These are phyloP conservation scores for Sepioteuthis lessoniana DNA, from an alignment of 2,888 invertebrate genomes.

Conservation along the genomic window DNA sequence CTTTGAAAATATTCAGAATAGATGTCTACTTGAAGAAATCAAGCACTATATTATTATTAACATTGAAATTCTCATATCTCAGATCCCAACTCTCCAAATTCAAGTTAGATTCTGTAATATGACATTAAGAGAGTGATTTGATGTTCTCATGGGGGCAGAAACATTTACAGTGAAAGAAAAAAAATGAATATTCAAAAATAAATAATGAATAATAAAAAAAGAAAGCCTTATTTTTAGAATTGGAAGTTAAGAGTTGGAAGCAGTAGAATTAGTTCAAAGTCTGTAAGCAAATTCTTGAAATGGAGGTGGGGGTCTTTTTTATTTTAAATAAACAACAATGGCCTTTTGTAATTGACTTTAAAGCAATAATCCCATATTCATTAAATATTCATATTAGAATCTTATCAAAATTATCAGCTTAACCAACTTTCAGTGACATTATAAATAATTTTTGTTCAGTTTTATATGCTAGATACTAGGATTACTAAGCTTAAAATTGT, in stretches of 20 bases:
- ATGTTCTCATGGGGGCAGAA: background rate
- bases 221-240: background rate
- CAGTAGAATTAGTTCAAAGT: background rate
- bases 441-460: slow-evolving; percentile 3
- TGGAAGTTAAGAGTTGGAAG: background rate
- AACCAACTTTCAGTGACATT: background rate
- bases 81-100: background rate
- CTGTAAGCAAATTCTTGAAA: background rate
- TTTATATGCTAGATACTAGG: background rate
- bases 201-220: background rate
- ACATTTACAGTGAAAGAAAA: background rate
- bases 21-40: background rate
- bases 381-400: background rate
- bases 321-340: background rate
- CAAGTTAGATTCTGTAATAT: background rate
- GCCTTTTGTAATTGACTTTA: background rate
- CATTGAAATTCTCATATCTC: background rate
- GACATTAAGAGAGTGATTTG: background rate
- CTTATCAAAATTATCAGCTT: background rate
- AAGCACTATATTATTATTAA: background rate
- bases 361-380: background rate
- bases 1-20: background rate
- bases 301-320: background rate
- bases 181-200: background rate
- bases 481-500: background rate